Conservation (phyloP, 2,888 invertebrate genomes). For the Netelia fuscicornis region DNA sequence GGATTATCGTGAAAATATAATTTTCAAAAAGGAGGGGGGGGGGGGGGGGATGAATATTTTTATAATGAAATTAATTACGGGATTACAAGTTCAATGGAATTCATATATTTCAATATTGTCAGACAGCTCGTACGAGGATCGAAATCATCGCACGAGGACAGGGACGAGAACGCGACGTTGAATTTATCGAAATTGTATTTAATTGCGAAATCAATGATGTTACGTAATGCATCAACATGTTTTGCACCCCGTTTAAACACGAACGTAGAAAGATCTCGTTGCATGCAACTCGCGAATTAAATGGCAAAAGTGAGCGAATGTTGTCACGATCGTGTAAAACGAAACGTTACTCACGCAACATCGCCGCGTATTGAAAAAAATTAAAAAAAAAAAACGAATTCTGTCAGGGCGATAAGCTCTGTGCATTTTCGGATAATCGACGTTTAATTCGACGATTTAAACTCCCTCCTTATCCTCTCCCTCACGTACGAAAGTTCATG, state of each 20-base stretch:
- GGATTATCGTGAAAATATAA: too few species aligned
- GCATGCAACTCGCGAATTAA: too few species aligned
- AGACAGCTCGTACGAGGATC: background rate
- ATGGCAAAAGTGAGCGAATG: too few species aligned
- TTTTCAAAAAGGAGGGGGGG: too few species aligned
- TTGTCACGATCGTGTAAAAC: too few species aligned
- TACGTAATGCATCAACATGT: background rate
- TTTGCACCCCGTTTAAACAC: background rate
- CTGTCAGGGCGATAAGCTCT: background rate
- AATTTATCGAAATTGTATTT: background rate
- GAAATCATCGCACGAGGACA: background rate
- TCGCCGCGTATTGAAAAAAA: background rate
- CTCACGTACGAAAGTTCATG: slow-evolving; percentile 34
- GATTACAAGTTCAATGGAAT: too few species aligned
- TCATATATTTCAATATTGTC: too few species aligned
- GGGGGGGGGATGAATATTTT: too few species aligned
- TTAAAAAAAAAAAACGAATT: background rate
- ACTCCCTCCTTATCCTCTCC: slow-evolving; percentile 49
- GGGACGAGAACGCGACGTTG: background rate
- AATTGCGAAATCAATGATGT: background rate
- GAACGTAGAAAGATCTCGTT: background rate
- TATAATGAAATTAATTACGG: too few species aligned
- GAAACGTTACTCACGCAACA: too few species aligned
- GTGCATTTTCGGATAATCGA: slow-evolving; percentile 73
- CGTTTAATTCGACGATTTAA: slow-evolving; percentile 75